Conservation (phyloP, 2,888 invertebrate species). For the Drosophila rubida region DNA sequence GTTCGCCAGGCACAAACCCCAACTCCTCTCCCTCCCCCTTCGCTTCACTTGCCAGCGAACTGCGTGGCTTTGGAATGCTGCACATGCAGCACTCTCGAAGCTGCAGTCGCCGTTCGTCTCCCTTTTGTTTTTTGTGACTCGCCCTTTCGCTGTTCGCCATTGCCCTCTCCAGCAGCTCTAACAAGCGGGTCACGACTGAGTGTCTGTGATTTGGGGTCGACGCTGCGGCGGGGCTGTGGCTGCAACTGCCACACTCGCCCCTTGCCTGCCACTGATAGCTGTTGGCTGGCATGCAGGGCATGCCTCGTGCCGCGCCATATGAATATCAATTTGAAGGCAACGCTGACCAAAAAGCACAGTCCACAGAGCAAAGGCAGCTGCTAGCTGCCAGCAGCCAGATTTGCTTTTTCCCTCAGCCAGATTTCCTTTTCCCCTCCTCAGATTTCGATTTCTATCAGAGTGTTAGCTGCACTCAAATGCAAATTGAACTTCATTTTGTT, state of each 20-base stretch:
- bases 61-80: slow-evolving; percentile 57
- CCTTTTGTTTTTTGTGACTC: background rate
- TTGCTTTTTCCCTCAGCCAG: background rate
- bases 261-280: slow-evolving; percentile 22
- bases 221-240: slow-evolving; percentile 56
- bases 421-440: background rate
- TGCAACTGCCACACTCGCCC: slow-evolving; percentile 27
- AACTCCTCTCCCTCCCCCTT: too few relatives aligned
- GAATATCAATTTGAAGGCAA: slow-evolving; percentile 52
- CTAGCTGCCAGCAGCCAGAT: background rate
- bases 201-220: slow-evolving; percentile 61
- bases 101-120: slow-evolving; percentile 16
- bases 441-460: too few relatives aligned
- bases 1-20: too few relatives aligned
- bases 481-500: background rate
- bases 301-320: slow-evolving; percentile 47
- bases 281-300: slow-evolving; percentile 38
- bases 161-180: slow-evolving; percentile 13
- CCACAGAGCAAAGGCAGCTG: background rate
- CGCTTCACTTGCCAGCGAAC: slow-evolving; percentile 20
- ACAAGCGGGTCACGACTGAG: slow-evolving; percentile 48
- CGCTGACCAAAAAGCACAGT: slow-evolving; percentile 17
- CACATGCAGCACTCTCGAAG: slow-evolving; percentile 36
- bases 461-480: background rate
- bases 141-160: background rate